Evolutionary conservation across 2,113 vertebrate genomes (phyloP).

Genomic region (Eptesicus fuscus): DNA sequence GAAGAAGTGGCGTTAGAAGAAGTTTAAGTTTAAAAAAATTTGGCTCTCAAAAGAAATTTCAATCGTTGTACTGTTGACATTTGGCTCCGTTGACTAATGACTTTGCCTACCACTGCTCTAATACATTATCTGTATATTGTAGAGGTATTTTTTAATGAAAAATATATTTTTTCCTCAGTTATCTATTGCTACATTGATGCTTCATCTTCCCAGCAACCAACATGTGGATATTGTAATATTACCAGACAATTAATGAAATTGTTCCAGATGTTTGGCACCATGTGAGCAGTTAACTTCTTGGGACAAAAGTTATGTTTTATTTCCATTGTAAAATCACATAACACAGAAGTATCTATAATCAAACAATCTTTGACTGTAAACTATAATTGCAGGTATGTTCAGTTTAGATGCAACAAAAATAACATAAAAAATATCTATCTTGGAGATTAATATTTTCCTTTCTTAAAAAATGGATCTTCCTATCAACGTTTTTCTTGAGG

Average conservation of each 20-base stretch:
- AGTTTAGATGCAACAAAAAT: background rate
- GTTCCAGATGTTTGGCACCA: background rate
- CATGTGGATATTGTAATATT: background rate
- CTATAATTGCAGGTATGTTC: background rate
- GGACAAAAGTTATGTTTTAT: background rate
- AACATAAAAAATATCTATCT: background rate
- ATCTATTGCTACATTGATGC: background rate
- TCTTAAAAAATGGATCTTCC: background rate
- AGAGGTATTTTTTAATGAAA: background rate
- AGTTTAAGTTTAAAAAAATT: no score
- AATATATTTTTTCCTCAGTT: background rate
- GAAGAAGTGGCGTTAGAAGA: no score
- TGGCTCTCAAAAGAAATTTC: no score
- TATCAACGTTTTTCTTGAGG: background rate
- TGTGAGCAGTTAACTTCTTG: background rate
- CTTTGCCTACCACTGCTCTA: background rate
- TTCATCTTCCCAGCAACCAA: background rate
- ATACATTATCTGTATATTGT: background rate
- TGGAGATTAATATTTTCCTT: background rate
- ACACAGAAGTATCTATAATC: background rate
- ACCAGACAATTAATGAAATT: background rate
- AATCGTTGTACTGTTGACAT: no score
- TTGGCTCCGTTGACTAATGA: no score
- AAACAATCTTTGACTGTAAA: background rate
- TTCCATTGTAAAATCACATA: background rate